Conservation (phyloP, 2,797 vertebrate species). For the Merluccius polli region DNA sequence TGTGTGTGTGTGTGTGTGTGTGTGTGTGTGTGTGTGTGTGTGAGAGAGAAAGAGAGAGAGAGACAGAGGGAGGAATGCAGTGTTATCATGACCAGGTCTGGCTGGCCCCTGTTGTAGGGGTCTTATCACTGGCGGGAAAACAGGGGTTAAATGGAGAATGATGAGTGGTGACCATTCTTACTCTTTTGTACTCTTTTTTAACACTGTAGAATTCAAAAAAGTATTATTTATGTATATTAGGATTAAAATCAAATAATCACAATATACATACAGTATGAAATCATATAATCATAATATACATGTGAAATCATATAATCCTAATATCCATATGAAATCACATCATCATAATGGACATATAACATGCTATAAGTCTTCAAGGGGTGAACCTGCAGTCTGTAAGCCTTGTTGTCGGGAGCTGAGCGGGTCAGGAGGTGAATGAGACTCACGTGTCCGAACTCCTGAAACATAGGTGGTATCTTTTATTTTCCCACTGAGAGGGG, state of each 20-base stretch:
- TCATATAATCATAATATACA: background rate
- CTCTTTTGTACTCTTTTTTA: background rate
- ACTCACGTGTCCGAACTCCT: conserved; percentile 18
- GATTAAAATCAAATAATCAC: no score
- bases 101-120: conserved; percentile 36
- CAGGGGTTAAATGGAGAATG: conserved; percentile 40
- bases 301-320: background rate
- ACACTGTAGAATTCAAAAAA: background rate
- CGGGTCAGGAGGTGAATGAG: no score
- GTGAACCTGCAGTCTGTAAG: no score
- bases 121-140: conserved; percentile 58
- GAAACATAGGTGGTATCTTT: conserved; percentile 25
- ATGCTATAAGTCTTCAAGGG: background rate
- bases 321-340: background rate
- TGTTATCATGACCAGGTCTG: conserved; percentile 60
- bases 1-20: conserved; percentile 10
- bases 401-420: no score
- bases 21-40: conserved; percentile 32
- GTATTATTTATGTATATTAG: background rate
- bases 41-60: background rate
- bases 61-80: conserved; percentile 45
- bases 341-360: background rate
- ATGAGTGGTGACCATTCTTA: background rate
- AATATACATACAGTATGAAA: no score
- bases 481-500: conserved; percentile 6